Evolutionary conservation across 2,113 vertebrate species (phyloP).

Genomic region (Dasyurus viverrinus): DNA sequence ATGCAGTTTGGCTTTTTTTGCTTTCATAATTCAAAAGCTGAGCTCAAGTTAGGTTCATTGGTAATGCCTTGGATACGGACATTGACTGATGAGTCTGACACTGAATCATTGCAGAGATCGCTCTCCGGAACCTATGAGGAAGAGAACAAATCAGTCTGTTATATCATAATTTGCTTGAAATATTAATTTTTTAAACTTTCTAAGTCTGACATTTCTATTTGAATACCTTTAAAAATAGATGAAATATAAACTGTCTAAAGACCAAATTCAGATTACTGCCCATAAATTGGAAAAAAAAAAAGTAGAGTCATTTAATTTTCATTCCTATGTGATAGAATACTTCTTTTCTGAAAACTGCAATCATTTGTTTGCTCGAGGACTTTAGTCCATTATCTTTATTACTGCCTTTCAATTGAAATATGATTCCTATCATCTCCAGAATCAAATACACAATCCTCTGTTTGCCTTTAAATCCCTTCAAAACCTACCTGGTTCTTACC

Average conservation of each 20-base stretch:
- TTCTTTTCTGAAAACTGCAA: neutral
- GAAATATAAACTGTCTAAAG: neutral
- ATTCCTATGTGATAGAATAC: neutral
- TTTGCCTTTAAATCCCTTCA: too few relatives aligned
- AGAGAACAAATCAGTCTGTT: constrained; percentile 12
- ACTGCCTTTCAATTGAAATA: neutral
- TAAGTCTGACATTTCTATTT: neutral
- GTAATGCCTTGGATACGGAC: constrained; percentile 88
- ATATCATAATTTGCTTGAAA: neutral
- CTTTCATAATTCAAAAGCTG: constrained; percentile 63
- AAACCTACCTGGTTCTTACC: too few relatives aligned
- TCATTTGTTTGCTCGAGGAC: constrained; percentile 19
- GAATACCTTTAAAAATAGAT: neutral
- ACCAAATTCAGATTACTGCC: neutral
- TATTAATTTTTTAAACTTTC: neutral
- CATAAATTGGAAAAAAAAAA: neutral
- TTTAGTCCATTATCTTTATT: neutral
- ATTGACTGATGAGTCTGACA: constrained; percentile 91
- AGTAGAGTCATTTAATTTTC: neutral
- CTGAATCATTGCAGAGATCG: constrained; percentile 92
- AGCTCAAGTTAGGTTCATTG: constrained; percentile 86
- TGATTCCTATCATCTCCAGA: neutral
- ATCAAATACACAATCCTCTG: neutral
- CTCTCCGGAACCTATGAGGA: constrained; percentile 91
- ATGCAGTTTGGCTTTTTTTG: constrained; percentile 7